A percentile compares a stretch with the other conserved stretches of the same genome.
Evolutionary conservation across 2,888 invertebrate genomes (phyloP).

Genomic region (Cryptus viduatorius): DNA sequence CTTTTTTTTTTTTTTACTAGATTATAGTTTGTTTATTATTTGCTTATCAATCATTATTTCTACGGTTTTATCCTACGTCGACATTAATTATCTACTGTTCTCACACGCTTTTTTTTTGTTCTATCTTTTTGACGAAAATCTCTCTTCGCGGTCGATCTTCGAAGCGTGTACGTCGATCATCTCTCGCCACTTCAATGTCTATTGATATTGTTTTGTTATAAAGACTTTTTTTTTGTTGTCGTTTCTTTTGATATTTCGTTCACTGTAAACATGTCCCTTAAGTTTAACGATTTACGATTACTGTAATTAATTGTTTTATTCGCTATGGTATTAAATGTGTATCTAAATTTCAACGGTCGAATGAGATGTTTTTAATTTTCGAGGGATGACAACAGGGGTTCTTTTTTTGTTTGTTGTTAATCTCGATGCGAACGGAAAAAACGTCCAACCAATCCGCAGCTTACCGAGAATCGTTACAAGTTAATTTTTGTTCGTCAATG

Average conservation of each 20-base stretch:
- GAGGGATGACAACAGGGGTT: slow-evolving; percentile 35
- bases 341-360: slow-evolving; percentile 51
- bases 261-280: slow-evolving; percentile 68
- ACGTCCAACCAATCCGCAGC: slow-evolving; percentile 29
- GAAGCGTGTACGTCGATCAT: slow-evolving; percentile 2
- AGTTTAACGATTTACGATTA: slow-evolving; percentile 57
- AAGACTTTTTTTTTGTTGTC: slow-evolving; percentile 35
- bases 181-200: background rate
- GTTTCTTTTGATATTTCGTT: slow-evolving; percentile 66
- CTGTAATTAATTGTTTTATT: slow-evolving; percentile 45
- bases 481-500: background rate
- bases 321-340: slow-evolving; percentile 53
- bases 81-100: slow-evolving; percentile 66
- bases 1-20: slow-evolving; percentile 29
- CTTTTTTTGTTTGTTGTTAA: slow-evolving; percentile 3
- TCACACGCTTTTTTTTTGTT: slow-evolving; percentile 25
- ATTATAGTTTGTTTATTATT: slow-evolving; percentile 28
- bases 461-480: slow-evolving; percentile 14
- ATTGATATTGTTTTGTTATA: slow-evolving; percentile 37
- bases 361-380: slow-evolving; percentile 50
- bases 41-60: slow-evolving; percentile 26
- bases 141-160: slow-evolving; percentile 15
- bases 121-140: slow-evolving; percentile 14
- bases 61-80: slow-evolving; percentile 62
- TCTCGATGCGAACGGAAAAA: slow-evolving; percentile 45